Evolutionary conservation across 2,888 invertebrate species (phyloP), one percentile per base, ranked within the genome.

Genomic region (Epinotia bilunana): DNA sequence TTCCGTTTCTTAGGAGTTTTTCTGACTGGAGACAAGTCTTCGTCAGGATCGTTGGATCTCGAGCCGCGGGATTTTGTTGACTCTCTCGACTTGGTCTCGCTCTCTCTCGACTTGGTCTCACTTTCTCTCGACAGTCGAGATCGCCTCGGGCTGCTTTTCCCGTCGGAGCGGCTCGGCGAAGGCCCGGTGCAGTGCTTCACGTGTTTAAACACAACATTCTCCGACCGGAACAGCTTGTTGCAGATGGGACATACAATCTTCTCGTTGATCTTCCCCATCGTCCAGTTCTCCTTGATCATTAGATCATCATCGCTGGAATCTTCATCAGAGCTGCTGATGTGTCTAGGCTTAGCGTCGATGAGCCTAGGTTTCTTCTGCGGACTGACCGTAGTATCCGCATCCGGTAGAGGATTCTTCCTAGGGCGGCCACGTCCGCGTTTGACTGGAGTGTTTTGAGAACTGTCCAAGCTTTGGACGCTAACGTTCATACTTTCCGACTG

Each of bases 191-290:
- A 94, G 83, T 94, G 94, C 82, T 94, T 94, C 0, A 94, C 94
- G 77, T 94, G 94, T 86, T 94, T 94, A 76, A 93, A 93, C 60
- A 94, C 92, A 39, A 94, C 94, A 77, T 94, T 94, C 83, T 94
- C 93, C 33, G 94, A 92, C 77, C 94, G 87, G 80, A 94, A 94
- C 23, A 94, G 81, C 83, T 94, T 94, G 77, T 88, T 88, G 77
- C 94, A 94, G 77, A 94, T 94, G 12, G 94, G 94, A 77, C 94
- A 94, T 23, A 94, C 88, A 61, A 94, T 94, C 77, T 94, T 93
- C 81, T 94, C 94, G 81, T 94, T 93, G 62, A 94, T 94, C 87
- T 93, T 94, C n/a, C 94, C 94, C 93, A 93, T 93, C 2, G 93
- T 93, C 94, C 93, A 94, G 81, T 93, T 93, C 84, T 92, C 93